Base-by-base conservation (phyloP, 2,888 invertebrate genomes). In the Dicyrtomina minuta region DNA sequence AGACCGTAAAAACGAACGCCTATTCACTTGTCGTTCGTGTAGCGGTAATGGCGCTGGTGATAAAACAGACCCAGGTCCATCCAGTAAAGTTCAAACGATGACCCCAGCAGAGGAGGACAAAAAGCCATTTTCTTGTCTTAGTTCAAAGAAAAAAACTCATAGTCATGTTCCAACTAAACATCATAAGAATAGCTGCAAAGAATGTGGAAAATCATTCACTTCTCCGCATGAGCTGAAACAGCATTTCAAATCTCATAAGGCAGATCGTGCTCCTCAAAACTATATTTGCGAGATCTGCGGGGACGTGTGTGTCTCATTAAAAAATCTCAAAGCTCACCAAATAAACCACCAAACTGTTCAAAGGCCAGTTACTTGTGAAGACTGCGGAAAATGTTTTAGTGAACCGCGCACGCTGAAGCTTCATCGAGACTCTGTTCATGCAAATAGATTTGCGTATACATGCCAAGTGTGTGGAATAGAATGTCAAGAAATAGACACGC, bases 401-500 rank as follows among this genome's bases (percentile, higher is more conserved):
- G 61, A 62, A 26, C 46, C 61, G 1, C 24, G 46, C 24, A 62
- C 61, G 3, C 49, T 62, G 12, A 15, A 22, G n/a, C 8, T 20
- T 17, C 61, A 62, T 17, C 1, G 26, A 13, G 49, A 41, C 1
- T 43, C 26, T 2, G 46, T 62, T n/a, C 61, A 62, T 46, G 49
- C 26, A 5, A 46, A 62, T 22, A 43, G 24, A 43, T 62, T 62
- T 13, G 49, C 46, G 20, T 62, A 49, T 26, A 17, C 46, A 6
- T 62, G 61, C 17, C 12, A 46, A 26, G 24, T 62, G 15, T 62
- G 61, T n/a, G 61, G 61, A 12, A 24, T 49, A n/a, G 61, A 49
- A 1, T 62, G 61, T 62, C 61, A 62, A 27, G 46, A 62, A 62
- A 62, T 62, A n/a, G 46, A 62, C 61, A 62, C 49, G 61, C 27